Evolutionary conservation across 2,113 vertebrate species (phyloP), one percentile per base, ranked within the genome.

Genomic region (Rhinichthys klamathensis): DNA sequence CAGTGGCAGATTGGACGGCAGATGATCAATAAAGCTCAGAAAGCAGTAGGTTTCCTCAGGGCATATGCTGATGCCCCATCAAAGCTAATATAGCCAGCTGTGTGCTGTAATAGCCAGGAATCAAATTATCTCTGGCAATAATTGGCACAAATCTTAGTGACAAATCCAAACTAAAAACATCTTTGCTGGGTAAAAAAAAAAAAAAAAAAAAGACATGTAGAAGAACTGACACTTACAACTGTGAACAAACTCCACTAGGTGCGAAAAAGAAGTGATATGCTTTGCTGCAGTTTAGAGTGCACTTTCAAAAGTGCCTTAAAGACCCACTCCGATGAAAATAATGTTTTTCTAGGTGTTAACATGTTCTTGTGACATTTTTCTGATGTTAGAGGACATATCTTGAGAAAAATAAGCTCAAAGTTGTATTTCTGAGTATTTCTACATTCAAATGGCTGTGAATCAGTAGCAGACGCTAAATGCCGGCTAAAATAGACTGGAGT

Each of bases 1-100:
- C 80, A 69, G 44, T 15, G 18, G 63, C 63, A 82, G 80, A 82
- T 82, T 82, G 80, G 63, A 69, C 6, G 7, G 63, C 80, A 82
- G 80, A 82, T 82, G 80, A 82, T 82, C 80, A 82, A 82, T 82
- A 82, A 82, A 82, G 63, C 41, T 51, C 41, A 32, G 41, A 82
- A 69, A 69, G 44, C 63, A 54, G 27, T 32, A 25, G 27, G 41
- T 82, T 82, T 27, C 44, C 63, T 32, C 2, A 30, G 61, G 80
- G 41, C 63, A 69, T 35, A 82, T 82, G 25, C 44, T 54, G 80
- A 82, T 80, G 78, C n/a, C 4, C 78, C 78, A 63, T 63, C 78
- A 63, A 82, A 67, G 63, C 63, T 82, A 63, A 80, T 46, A 80
- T 18, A 63, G 78, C 44, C 63, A 82, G 27, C 44, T 51, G 63